Evolutionary conservation across 1,140 invertebrate genomes (phyloP).

Genomic region (Akabosia matsudoensis): DNA sequence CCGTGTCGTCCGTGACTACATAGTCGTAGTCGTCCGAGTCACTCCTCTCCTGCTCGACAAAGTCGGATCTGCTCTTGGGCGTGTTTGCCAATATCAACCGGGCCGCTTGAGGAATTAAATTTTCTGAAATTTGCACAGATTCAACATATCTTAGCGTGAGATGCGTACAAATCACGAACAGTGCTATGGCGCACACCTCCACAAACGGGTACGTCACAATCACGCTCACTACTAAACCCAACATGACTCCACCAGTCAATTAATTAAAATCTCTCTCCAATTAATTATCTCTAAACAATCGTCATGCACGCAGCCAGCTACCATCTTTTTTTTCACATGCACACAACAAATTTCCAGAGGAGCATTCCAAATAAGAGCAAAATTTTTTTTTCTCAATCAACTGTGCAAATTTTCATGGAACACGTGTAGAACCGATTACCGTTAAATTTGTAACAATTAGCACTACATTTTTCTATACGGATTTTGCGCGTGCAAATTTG

Average conservation of each 20-base stretch:
- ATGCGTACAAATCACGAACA: neutral
- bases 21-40: slow-evolving; percentile 34
- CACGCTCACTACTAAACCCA: neutral
- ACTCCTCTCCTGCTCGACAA: slow-evolving; percentile 35
- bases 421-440: no score
- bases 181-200: neutral
- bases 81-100: slow-evolving; percentile 40
- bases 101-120: slow-evolving; percentile 45
- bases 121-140: slow-evolving; percentile 22
- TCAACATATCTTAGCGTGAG: neutral
- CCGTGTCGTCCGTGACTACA: slow-evolving; percentile 21
- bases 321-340: no score
- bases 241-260: neutral
- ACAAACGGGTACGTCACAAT: neutral
- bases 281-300: neutral
- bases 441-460: no score
- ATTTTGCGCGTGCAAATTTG: no score
- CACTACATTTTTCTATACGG: no score
- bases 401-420: no score
- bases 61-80: slow-evolving; percentile 33
- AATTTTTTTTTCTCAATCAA: no score
- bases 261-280: neutral
- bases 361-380: no score
- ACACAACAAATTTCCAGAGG: no score
- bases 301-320: neutral